Percentiles rank a stretch among this genome's conserved stretches.
These are phyloP conservation scores for Ramazzottius varieornatus DNA, from an alignment of 2,888 invertebrate genomes.

Conservation along the genomic window DNA sequence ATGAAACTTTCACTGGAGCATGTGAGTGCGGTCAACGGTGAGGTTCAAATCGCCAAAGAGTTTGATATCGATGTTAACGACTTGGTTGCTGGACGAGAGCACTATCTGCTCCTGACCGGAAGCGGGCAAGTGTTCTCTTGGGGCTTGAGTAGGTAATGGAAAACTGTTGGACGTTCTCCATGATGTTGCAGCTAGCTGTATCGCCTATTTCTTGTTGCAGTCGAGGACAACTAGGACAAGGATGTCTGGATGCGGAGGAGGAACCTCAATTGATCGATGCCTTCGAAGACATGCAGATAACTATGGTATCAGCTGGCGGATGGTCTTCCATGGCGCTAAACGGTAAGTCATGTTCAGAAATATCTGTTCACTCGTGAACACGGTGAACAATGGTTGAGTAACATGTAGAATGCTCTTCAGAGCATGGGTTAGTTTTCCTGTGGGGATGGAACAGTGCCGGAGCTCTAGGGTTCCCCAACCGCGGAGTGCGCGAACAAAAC, in stretches of 20 bases:
- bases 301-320: not conserved
- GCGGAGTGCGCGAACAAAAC: not conserved
- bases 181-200: too few relatives aligned
- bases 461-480: not conserved
- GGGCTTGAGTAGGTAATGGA: not conserved
- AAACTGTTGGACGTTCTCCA: too few relatives aligned
- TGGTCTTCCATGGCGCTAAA: not conserved
- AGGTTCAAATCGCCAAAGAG: too few relatives aligned
- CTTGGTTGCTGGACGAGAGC: not conserved
- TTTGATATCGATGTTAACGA: not conserved
- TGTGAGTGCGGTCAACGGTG: too few relatives aligned
- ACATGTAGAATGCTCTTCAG: not conserved
- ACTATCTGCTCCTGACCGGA: not conserved
- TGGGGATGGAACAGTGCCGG: conserved; percentile 3
- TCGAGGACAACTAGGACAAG: not conserved
- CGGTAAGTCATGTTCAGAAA: not conserved
- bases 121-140: not conserved
- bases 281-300: not conserved
- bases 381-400: too few relatives aligned
- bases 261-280: not conserved
- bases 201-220: not conserved
- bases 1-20: too few relatives aligned
- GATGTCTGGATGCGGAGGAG: not conserved
- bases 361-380: not conserved
- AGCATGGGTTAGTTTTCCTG: not conserved